Base-by-base conservation (phyloP, 2,113 vertebrate genomes). In the Caranx melampygus region DNA sequence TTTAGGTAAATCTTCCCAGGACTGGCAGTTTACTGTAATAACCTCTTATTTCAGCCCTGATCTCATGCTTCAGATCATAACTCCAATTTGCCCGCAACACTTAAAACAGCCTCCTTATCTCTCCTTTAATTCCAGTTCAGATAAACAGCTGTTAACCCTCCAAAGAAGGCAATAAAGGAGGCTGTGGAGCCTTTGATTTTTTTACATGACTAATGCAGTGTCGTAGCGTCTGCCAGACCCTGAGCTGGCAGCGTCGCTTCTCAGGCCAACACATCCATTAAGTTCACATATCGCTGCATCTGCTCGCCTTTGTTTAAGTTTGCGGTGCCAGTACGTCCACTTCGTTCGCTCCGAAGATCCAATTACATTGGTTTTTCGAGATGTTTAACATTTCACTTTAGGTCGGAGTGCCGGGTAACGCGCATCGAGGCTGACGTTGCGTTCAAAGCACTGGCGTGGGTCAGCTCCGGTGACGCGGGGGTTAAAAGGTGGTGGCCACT, bases 211-310 rank as follows among this genome's bases (percentile, higher is more conserved):
- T 89, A 77, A 89, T 84, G 82, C 85, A 51, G 83, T 54, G 40
- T 67, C 4, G 6, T 34, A 33, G 59, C 42, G 68, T 72, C 61
- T 87, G 85, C 77, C 88, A 87, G 82, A 44, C 54, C 68, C 40
- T 67, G 69, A 64, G 75, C 54, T 62, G 71, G 72, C 63, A 85
- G 81, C 49, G 26, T 63, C 71, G 72, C 49, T 71, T 86, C 79
- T 86, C 54, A 66, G 79, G 84, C 87, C 86, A 88, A 78, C 68
- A 71, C 34, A 87, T 88, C 81, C 82, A 88, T 92, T 89, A 82
- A 87, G 73, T 47, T 74, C 76, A 75, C 72, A 63, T 83, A 81
- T 88, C 73, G 26, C 80, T 60, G 75, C 81, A 83, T 86, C 83
- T 78, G 62, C 72, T 83, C 37, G 21, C 63, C 60, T 58, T 74